These are phyloP conservation scores for Lepisosteus oculatus DNA, from an alignment of 2,113 vertebrate species.

Conservation along the genomic window DNA sequence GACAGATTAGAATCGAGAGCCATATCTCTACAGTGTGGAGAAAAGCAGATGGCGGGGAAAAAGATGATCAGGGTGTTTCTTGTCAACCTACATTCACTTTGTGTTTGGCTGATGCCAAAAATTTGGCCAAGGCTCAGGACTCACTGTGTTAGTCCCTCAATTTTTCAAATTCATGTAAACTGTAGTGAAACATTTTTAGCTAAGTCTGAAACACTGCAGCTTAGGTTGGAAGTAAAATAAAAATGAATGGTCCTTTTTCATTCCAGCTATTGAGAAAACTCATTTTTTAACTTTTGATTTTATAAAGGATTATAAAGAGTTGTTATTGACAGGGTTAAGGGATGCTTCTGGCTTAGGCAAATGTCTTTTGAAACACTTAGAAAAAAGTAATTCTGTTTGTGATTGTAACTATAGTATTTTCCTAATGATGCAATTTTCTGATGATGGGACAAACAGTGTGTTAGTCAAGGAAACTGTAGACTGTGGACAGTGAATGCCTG, in stretches of 20 bases:
- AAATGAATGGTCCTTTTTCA: conserved; percentile 12
- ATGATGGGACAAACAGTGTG: no score
- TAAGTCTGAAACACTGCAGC: not conserved
- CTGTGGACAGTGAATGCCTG: no score
- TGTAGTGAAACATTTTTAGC: conserved; percentile 8
- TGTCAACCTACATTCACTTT: conserved; percentile 9
- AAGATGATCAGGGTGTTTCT: not conserved
- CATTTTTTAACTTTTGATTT: conserved; percentile 1
- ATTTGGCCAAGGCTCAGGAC: conserved; percentile 4
- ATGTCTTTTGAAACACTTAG: no score
- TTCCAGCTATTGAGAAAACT: conserved; percentile 13
- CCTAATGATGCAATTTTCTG: no score
- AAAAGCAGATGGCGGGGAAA: not conserved
- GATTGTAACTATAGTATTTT: no score
- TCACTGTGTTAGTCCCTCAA: not conserved
- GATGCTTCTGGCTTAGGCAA: no score
- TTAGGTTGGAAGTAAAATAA: conserved; percentile 9
- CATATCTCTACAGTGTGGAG: not conserved
- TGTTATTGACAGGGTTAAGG: no score
- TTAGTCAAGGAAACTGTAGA: no score
- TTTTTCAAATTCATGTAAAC: conserved; percentile 23
- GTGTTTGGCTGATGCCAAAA: conserved; percentile 10
- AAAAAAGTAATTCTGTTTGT: no score
- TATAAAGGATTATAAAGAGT: no score
- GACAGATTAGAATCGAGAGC: no score